These are phyloP conservation scores for Sceloporus tristichus DNA, from an alignment of 2,113 vertebrate species.

Conservation along the genomic window DNA sequence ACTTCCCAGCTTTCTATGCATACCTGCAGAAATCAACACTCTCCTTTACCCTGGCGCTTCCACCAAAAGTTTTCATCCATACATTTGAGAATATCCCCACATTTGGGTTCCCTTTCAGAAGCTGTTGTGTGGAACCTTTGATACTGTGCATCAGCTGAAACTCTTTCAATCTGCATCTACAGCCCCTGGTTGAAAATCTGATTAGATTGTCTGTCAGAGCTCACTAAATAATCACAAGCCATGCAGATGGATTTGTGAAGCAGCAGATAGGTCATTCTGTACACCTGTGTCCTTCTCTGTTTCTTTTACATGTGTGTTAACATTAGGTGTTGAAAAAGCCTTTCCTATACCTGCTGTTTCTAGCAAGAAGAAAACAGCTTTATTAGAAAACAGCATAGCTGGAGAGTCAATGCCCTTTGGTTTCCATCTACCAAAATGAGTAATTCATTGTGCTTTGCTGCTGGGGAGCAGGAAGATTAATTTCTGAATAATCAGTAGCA, in stretches of 20 bases:
- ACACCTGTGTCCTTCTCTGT: not conserved
- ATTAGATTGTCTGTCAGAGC: not conserved
- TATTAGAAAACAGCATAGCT: not conserved
- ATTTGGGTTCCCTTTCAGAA: not conserved
- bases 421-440: not conserved
- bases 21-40: no score
- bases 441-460: slow-evolving; percentile 12
- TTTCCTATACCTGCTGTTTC: not conserved
- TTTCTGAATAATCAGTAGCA: slow-evolving; percentile 53
- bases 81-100: not conserved
- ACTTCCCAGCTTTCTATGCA: no score
- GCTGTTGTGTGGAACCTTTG: not conserved
- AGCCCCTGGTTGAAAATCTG: not conserved
- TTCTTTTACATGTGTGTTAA: slow-evolving; percentile 5
- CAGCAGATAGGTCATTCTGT: not conserved
- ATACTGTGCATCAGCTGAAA: not conserved
- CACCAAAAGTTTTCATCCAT: not conserved
- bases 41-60: not conserved
- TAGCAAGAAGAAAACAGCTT: not conserved
- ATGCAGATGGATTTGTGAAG: not conserved
- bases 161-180: not conserved
- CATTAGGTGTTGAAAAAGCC: not conserved
- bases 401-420: not conserved
- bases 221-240: not conserved
- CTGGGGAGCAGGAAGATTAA: slow-evolving; percentile 36